These are phyloP conservation scores for Perizoma flavofasciatum DNA, from an alignment of 2,888 invertebrate species.

Conservation along the genomic window DNA sequence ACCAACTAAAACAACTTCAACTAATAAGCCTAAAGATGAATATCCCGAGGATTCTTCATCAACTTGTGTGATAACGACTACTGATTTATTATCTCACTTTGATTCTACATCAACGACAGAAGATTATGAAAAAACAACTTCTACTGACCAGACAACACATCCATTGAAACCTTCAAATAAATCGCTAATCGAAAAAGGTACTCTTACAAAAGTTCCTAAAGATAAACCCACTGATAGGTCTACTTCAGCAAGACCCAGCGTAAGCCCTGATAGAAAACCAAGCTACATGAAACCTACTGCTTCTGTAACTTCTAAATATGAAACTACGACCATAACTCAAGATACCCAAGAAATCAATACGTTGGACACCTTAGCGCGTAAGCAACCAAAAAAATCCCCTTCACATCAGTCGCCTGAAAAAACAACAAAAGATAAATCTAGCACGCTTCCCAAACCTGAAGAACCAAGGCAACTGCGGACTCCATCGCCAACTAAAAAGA, in stretches of 20 bases:
- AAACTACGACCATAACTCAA: conserved; percentile 34
- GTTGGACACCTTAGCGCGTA: conserved; percentile 20
- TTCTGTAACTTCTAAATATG: conserved; percentile 36
- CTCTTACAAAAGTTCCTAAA: conserved; percentile 10
- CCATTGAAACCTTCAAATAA: conserved; percentile 8
- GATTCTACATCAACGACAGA: conserved; percentile 21
- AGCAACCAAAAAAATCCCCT: conserved; percentile 33
- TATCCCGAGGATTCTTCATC: conserved; percentile 7
- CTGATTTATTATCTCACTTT: conserved; percentile 18
- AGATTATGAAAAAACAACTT: conserved; percentile 14
- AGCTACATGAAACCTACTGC: conserved; percentile 38
- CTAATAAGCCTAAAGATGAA: conserved; percentile 10
- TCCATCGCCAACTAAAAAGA: conserved; percentile 53
- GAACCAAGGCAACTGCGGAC: conserved; percentile 45
- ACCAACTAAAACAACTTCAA: conserved; percentile 3
- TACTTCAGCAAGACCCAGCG: conserved; percentile 25
- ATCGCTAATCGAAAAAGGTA: conserved; percentile 9
- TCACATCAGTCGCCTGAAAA: conserved; percentile 29
- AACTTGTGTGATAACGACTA: conserved; percentile 17
- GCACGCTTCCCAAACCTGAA: conserved; percentile 36
- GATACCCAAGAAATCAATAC: conserved; percentile 34
- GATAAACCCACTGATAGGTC: conserved; percentile 25
- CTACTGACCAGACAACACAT: conserved; percentile 15
- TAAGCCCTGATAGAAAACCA: conserved; percentile 46
- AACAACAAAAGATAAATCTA: conserved; percentile 21